A percentile compares a stretch with the other conserved stretches of the same genome.
Conservation (phyloP, 2,888 invertebrate genomes). For the Tiliacea aurago region DNA sequence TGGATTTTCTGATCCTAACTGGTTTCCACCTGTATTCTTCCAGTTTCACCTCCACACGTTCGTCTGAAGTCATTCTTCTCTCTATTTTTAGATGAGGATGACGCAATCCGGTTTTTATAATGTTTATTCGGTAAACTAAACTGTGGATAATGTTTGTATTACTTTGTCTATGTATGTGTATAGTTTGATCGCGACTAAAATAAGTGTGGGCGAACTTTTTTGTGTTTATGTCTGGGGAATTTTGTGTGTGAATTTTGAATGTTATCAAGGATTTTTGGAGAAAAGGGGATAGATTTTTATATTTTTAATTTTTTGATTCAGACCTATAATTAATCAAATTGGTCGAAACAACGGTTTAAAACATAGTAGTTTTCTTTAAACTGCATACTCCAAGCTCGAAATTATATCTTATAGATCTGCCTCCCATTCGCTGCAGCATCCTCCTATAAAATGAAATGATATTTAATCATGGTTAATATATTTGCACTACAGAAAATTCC, state of each 20-base stretch:
- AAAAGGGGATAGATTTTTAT: background rate
- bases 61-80: slow-evolving; percentile 56
- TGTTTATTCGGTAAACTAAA: slow-evolving; percentile 41
- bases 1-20: slow-evolving; percentile 5
- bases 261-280: slow-evolving; percentile 13
- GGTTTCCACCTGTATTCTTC: slow-evolving; percentile 29
- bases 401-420: background rate
- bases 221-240: slow-evolving; percentile 33
- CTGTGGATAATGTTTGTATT: slow-evolving; percentile 3
- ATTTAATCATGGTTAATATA: background rate
- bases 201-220: slow-evolving; percentile 43
- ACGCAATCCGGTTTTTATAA: slow-evolving; percentile 51
- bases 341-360: background rate
- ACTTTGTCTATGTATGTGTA: slow-evolving; percentile 7
- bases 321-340: background rate
- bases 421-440: background rate
- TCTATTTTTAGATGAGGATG: slow-evolving; percentile 51
- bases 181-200: slow-evolving; percentile 45
- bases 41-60: slow-evolving; percentile 33
- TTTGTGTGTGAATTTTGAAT: slow-evolving; percentile 18
- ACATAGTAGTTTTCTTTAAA: background rate
- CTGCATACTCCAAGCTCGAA: no score
- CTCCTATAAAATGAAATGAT: background rate
- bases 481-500: background rate
- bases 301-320: background rate